Evolutionary conservation across 2,888 invertebrate genomes (phyloP), one percentile per base, ranked within the genome.

Genomic region (Dioctria linearis): DNA sequence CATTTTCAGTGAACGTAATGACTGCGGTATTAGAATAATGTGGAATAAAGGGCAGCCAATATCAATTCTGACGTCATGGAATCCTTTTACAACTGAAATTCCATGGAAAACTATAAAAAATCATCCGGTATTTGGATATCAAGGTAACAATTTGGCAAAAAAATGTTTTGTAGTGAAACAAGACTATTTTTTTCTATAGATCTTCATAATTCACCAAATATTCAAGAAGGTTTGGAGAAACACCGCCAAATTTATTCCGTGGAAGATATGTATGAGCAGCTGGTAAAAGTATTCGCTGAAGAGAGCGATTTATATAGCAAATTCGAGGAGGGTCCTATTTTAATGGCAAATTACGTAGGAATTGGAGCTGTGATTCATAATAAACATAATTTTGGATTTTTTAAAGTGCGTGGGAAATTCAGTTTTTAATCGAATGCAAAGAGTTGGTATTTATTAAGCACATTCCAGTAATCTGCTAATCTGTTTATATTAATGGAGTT

Each of bases 401-500:
- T 95, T 89, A 95, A 95, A 90, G 95, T 95, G 82, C 91, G 96
- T 84, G 95, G 96, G 84, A 95, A 95, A 87, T 93, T 96, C 86
- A 95, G 96, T 87, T 95, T 95, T 87, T 95, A 93, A 91, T 82
- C 25, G 25, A 25, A 25, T 25, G 25, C 1, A 25, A 25, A 25
- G 25, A 25, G 0, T 25, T 1, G 25, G 25, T 25, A 25, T 25
- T 25, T 25, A 25, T 25, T 25, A 25, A 25, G 25, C 25, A 25
- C 25, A 25, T 25, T 25, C 25, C 25, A 25, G 25, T 25, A 25
- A 25, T 25, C 25, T 25, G 25, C 25, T 25, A 25, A 25, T 25
- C 25, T 25, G 25, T 25, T 25, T 25, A 25, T 25, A 25, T 25
- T 25, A 25, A 25, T 1, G 25, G 25, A 25, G 25, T 25, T 25